Base-by-base conservation (phyloP, 2,113 vertebrate species). In the Suncus etruscus region DNA sequence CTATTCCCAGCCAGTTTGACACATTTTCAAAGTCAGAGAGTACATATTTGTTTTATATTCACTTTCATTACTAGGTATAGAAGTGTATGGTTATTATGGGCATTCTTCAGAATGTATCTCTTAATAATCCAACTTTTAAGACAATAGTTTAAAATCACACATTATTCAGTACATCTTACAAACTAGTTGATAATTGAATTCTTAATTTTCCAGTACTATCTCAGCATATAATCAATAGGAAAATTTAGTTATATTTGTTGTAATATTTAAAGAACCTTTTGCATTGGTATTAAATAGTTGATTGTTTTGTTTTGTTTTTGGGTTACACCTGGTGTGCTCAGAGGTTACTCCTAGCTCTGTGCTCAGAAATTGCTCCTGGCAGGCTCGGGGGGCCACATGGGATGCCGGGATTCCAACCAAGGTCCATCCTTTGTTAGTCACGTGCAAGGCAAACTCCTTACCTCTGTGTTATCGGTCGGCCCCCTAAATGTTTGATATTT, bases 241-340 rank as follows among this genome's bases (percentile, higher is more conserved):
- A 18, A 87, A 70, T 20, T 86, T 93, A 63, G 85, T 63, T 51
- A 92, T 77, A 82, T 91, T 74, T 88, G 70, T 92, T 93, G 89
- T 94, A 78, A 69, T 93, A 74, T 93, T 89, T 88, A 92, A 94
- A 45, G 6, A 75, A 6, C 51, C 93, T 78, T 32, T 86, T 92
- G 72, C 83, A 85, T 80, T 95, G 75, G 54, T 94, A 73, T 50
- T 32, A 54, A 39, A 39, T 39, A 39, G 39, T 39, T 39, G 39
- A 39, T 39, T 39, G 39, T 39, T 39, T 39, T 39, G 39, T 39
- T 39, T 39, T 39, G 39, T 3, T 39, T 39, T 39, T 3, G 39
- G 39, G 39, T 39, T 39, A 39, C 39, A 39, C 39, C 39, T 39
- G 39, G 39, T 39, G 39, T 39, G 5, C 3, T 39, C 39, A 39